Conservation (phyloP, 2,113 vertebrate species). For the Pseudorectes ferrugineus region DNA sequence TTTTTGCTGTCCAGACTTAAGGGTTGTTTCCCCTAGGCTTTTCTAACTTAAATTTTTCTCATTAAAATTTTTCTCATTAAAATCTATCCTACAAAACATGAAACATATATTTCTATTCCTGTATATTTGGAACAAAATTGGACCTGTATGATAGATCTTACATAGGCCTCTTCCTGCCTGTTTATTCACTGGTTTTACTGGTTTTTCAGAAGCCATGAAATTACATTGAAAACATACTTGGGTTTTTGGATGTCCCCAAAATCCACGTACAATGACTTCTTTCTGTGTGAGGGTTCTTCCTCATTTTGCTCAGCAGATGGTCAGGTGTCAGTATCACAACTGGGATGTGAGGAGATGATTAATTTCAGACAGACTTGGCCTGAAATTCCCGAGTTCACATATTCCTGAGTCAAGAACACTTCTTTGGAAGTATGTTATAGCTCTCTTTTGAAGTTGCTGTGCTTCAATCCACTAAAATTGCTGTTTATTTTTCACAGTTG, state of each 20-base stretch:
- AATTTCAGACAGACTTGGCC: not conserved
- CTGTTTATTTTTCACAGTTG: not conserved
- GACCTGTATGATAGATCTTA: not conserved
- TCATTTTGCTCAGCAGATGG: not conserved
- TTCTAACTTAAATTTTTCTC: not conserved
- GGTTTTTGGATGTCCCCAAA: not conserved
- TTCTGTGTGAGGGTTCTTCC: not conserved
- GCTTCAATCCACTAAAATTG: not conserved
- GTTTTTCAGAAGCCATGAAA: not conserved
- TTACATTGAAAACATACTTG: not conserved
- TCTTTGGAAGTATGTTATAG: not conserved
- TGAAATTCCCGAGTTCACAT: not conserved
- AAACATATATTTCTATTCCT: not conserved
- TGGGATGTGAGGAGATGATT: not conserved
- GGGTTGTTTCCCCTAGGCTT: not conserved
- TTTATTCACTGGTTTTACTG: not conserved
- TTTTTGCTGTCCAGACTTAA: not conserved
- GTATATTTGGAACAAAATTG: not conserved
- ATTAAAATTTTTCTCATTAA: not conserved
- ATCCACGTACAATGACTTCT: rapidly evolving
- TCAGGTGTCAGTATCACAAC: not conserved
- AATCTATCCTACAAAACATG: not conserved
- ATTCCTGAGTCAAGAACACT: not conserved
- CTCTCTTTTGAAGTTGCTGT: not conserved
- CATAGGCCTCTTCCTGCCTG: not conserved